A percentile compares a stretch with the other conserved stretches of the same genome.
Evolutionary conservation across 1,140 invertebrate species (phyloP).

Genomic region (Drosophila takahashii): DNA sequence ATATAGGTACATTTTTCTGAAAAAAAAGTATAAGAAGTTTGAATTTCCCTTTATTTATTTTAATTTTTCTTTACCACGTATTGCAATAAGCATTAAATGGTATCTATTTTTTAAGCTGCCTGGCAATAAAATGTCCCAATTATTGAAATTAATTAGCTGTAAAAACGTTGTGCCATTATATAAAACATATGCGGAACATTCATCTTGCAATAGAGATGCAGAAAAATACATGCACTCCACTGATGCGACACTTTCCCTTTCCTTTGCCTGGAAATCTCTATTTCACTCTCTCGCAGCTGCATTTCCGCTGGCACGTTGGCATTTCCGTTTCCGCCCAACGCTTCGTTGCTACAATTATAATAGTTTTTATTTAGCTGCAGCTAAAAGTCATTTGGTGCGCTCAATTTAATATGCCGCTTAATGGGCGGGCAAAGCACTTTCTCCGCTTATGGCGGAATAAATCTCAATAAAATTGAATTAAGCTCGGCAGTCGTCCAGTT

Average conservation of each 20-base stretch:
- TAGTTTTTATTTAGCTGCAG: constrained; percentile 22
- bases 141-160: constrained; percentile 53
- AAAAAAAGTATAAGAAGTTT: no score
- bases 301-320: constrained; percentile 56
- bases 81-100: no score
- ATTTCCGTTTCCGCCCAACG: constrained; percentile 62
- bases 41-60: no score
- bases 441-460: constrained; percentile 43
- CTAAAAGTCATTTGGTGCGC: constrained; percentile 28
- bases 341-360: constrained; percentile 20
- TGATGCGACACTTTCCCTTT: constrained; percentile 43
- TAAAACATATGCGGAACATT: constrained; percentile 55
- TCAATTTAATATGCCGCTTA: constrained; percentile 50
- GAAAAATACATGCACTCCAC: constrained; percentile 32
- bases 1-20: no score
- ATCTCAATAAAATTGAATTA: constrained; percentile 65
- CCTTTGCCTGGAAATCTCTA: background rate
- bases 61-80: no score
- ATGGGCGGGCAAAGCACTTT: constrained; percentile 39
- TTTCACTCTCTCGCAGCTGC: constrained; percentile 9
- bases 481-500: constrained; percentile 3
- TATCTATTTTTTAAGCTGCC: constrained; percentile 4
- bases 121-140: constrained; percentile 38
- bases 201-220: constrained; percentile 23
- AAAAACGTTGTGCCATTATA: constrained; percentile 23